Evolutionary conservation across 2,113 vertebrate genomes (phyloP), one percentile per base, ranked within the genome.

Genomic region (Plotosus lineatus): DNA sequence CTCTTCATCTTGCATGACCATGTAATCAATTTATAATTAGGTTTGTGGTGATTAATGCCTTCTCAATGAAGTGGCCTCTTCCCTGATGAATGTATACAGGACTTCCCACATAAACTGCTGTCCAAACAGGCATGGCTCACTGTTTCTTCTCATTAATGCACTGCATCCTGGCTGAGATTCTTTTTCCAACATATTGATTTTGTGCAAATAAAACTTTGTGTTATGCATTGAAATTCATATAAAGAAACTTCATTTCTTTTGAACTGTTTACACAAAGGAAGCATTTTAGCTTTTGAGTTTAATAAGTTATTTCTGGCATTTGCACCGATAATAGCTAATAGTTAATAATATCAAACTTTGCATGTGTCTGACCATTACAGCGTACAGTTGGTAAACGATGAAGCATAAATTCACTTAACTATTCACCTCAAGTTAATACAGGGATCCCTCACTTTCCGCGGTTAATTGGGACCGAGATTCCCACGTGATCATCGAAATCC

Each of bases 21-120:
- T 68, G 75, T 42, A 78, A 82, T 87, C 84, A 85, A 87, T 84
- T 77, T 84, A 86, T 87, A 87, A 83, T 87, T 86, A 85, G 74
- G 63, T 68, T 78, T 68, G 80, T 63, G 53, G 74, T 87, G 86
- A 87, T 84, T 87, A 85, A 87, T 87, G 84, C 55, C 40, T 78
- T 79, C 63, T 68, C 77, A 82, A 83, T 79, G 82, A 85, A 72
- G 76, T 78, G 55, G 63, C 74, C 79, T 65, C 75, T 73, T 48
- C 82, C 46, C 82, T 85, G 79, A 87, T 87, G 76, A 87, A 87
- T 87, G 86, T 72, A 80, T 77, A 53, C 60, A 80, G 82, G 79
- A 72, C 84, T 60, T 83, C 84, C 83, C 80, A 82, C 84, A 42
- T 84, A 72, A 85, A 85, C 75, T 77, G 69, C 76, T 82, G 82